Percentiles rank a stretch among this genome's conserved stretches.
Evolutionary conservation across 2,888 invertebrate species (phyloP).

Genomic region (Lumbricus terrestris): DNA sequence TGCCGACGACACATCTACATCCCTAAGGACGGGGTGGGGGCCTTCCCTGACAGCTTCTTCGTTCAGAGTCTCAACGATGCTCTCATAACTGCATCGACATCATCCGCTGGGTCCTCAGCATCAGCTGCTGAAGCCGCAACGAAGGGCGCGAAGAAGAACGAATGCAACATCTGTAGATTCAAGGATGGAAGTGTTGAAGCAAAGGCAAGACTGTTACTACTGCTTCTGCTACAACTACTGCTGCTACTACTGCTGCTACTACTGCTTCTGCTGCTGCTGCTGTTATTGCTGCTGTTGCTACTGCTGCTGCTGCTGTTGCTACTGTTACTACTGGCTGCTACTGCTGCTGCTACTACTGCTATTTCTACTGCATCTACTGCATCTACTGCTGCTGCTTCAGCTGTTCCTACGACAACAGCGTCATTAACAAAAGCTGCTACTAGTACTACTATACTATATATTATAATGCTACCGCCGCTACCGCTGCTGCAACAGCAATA

Average conservation of each 20-base stretch:
- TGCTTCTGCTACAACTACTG: neutral
- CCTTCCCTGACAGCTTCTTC: constrained; percentile 41
- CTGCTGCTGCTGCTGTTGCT: neutral
- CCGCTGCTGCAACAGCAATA: neutral
- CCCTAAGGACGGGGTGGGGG: constrained; percentile 37
- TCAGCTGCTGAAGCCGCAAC: neutral
- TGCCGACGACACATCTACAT: constrained; percentile 39
- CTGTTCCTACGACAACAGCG: neutral
- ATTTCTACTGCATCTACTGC: neutral
- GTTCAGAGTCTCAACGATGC: constrained; percentile 36
- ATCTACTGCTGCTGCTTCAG: neutral
- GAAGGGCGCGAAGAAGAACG: constrained; percentile 19
- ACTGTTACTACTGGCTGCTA: neutral
- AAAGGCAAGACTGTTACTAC: neutral
- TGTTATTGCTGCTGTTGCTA: neutral
- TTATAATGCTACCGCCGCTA: neutral
- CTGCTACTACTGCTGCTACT: neutral
- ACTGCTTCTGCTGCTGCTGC: neutral
- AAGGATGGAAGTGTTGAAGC: constrained; percentile 25
- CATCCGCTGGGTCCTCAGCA: neutral
- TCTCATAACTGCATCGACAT: neutral
- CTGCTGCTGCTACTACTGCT: neutral
- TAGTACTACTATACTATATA: neutral
- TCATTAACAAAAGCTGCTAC: neutral
- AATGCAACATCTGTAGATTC: constrained; percentile 39